Percentiles rank a stretch among this genome's conserved stretches.
These are phyloP conservation scores for Pteromalus puparum DNA, from an alignment of 1,140 invertebrate genomes.

Conservation along the genomic window DNA sequence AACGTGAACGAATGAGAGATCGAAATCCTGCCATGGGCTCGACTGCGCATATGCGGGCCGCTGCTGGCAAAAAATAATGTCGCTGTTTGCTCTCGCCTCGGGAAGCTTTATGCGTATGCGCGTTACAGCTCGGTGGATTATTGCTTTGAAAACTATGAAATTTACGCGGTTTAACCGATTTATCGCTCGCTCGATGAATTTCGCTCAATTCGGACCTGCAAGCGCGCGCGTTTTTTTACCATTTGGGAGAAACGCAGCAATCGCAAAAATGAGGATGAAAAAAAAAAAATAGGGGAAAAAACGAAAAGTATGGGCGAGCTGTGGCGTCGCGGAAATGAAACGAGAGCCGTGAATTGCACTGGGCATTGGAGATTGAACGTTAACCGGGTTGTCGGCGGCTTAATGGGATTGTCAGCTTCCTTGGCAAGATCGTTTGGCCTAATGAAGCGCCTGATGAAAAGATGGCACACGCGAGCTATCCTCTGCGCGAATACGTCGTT, in stretches of 20 bases:
- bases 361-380: slow-evolving; percentile 58
- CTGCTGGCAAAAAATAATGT: too few species aligned
- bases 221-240: background rate
- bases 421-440: slow-evolving; percentile 54
- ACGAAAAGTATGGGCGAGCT: slow-evolving; percentile 15
- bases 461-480: slow-evolving; percentile 47
- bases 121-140: background rate
- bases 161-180: background rate
- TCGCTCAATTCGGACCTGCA: background rate
- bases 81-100: too few species aligned
- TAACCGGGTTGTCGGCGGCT: slow-evolving; percentile 51
- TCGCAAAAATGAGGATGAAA: slow-evolving; percentile 45
- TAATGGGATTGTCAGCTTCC: slow-evolving; percentile 60
- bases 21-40: slow-evolving; percentile 26
- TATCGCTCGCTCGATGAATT: background rate
- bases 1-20: slow-evolving; percentile 31
- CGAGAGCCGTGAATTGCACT: slow-evolving; percentile 50
- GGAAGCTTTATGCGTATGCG: too few species aligned
- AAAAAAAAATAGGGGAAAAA: background rate
- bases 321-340: slow-evolving; percentile 54
- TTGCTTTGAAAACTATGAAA: background rate
- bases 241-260: background rate
- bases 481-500: slow-evolving; percentile 39
- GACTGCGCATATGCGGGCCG: too few species aligned
- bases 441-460: slow-evolving; percentile 61